phyloP scores from a whole-genome alignment of 2,888 invertebrate species.

The Microplitis manilae region DNA sequence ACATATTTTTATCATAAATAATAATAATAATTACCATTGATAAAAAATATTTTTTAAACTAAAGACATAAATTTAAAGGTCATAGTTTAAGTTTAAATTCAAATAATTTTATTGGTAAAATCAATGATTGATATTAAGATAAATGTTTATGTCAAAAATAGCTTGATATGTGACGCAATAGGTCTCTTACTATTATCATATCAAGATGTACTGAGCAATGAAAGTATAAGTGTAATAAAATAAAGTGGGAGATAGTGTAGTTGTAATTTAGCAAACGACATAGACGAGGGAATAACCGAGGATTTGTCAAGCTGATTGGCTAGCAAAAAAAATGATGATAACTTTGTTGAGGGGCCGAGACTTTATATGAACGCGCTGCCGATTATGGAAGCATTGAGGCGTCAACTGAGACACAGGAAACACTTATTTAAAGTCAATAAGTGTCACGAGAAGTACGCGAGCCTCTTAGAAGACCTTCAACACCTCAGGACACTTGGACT shows the following conservation, averaged over 20 bases:
- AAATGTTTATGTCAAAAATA: neutral
- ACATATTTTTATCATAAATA: neutral
- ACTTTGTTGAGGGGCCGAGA: constrained; percentile 10
- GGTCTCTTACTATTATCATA: neutral
- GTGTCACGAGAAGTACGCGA: constrained; percentile 11
- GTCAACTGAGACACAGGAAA: constrained; percentile 18
- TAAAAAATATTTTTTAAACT: neutral
- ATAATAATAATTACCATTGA: neutral
- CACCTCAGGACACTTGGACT: neutral
- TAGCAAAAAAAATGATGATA: neutral
- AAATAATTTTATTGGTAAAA: neutral
- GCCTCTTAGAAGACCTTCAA: neutral
- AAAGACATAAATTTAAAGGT: neutral
- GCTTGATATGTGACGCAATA: neutral
- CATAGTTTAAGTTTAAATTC: neutral
- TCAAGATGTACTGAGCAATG: neutral
- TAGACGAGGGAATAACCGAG: constrained; percentile 34
- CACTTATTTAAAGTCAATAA: constrained; percentile 33
- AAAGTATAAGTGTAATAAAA: constrained; percentile 2
- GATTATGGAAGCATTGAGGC: constrained; percentile 9
- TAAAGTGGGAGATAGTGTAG: constrained; percentile 16
- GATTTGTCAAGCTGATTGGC: constrained; percentile 21
- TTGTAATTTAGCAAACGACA: constrained; percentile 10
- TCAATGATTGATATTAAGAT: neutral
- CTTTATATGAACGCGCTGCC: constrained; percentile 27